Evolutionary conservation across 2,797 vertebrate species (phyloP).

Genomic region (Lagorchestes hirsutus): DNA sequence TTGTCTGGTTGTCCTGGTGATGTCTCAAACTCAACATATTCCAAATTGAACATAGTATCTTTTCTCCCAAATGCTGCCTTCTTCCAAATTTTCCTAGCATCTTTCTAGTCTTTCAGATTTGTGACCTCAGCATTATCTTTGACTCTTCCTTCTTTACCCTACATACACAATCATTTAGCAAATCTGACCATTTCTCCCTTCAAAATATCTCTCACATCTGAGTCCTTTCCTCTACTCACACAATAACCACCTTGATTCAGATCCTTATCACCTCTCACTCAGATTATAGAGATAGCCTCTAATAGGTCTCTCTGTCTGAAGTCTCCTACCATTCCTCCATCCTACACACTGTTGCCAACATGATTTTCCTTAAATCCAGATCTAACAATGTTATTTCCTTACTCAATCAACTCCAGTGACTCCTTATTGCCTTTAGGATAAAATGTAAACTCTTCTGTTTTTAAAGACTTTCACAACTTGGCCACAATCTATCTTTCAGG

Average conservation of each 20-base stretch:
- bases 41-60: not conserved
- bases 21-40: not conserved
- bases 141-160: not conserved
- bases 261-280: not conserved
- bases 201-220: not conserved
- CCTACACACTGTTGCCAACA: not conserved
- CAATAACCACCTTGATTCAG: not conserved
- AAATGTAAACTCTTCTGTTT: not conserved
- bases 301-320: not conserved
- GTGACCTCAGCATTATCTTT: not conserved
- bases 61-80: not conserved
- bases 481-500: not conserved
- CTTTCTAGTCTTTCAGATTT: not conserved
- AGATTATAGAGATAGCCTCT: not conserved
- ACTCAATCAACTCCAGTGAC: not conserved
- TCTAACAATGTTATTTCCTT: not conserved
- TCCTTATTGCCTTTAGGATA: not conserved
- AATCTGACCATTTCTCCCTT: not conserved
- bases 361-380: not conserved
- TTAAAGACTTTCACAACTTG: not conserved
- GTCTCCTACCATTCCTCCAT: not conserved
- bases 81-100: not conserved
- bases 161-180: not conserved
- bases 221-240: not conserved
- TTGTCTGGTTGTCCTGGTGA: not conserved